Conservation (phyloP, 37 sponge, comb jelly and placozoan species). For the Aplysina aerophoba region DNA sequence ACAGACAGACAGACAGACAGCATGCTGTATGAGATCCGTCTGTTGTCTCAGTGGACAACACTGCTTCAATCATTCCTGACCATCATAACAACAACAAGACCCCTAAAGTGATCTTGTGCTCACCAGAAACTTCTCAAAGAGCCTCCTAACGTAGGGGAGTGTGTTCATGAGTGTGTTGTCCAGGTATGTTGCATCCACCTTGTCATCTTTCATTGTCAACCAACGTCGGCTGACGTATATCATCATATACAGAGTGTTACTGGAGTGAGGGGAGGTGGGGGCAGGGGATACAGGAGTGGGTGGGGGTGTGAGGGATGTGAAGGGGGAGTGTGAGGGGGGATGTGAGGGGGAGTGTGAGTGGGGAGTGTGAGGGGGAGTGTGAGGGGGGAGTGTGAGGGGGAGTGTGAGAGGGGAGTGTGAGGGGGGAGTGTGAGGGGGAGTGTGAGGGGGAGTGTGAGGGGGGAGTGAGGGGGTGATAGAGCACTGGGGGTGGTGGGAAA, state of each 20-base stretch:
- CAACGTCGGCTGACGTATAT: slow-evolving; percentile 67
- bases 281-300: neutral
- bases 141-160: slow-evolving; percentile 56
- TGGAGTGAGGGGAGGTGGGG: slow-evolving; percentile 18
- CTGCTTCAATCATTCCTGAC: too few species aligned
- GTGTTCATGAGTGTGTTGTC: slow-evolving; percentile 61
- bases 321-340: too few species aligned
- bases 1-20: slow-evolving; percentile 15
- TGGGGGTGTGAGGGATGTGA: too few species aligned
- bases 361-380: too few species aligned
- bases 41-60: too few species aligned
- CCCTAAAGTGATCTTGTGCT: neutral
- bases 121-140: slow-evolving; percentile 84
- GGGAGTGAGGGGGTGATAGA: slow-evolving; percentile 10
- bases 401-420: neutral
- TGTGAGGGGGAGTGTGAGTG: too few species aligned
- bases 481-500: too few species aligned
- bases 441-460: slow-evolving; percentile 14
- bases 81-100: neutral
- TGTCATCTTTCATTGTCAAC: slow-evolving; percentile 45
- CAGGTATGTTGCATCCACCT: slow-evolving; percentile 48
- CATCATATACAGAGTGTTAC: slow-evolving; percentile 80
- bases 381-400: too few species aligned
- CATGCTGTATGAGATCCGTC: too few species aligned
- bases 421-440: neutral